These are phyloP conservation scores for Astropecten irregularis DNA, from an alignment of 53 echinoderm and acorn worm species.

Conservation along the genomic window DNA sequence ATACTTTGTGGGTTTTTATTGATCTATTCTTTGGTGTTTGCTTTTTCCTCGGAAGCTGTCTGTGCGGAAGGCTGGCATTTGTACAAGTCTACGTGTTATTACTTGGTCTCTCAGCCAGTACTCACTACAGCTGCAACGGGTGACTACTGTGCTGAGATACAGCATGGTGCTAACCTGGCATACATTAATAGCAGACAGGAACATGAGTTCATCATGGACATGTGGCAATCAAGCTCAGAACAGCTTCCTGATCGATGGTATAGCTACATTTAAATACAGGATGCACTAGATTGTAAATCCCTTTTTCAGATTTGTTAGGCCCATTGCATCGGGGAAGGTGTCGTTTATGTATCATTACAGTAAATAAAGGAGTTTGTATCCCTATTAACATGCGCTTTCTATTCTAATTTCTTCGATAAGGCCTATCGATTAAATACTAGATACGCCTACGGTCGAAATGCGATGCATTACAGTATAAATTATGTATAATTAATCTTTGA, in stretches of 20 bases:
- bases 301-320: too few species aligned
- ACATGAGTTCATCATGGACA: neutral
- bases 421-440: too few species aligned
- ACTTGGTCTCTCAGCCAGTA: neutral
- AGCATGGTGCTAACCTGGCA: conserved; percentile 10
- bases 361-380: too few species aligned
- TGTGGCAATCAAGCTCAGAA: neutral
- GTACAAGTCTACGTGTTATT: neutral
- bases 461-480: too few species aligned
- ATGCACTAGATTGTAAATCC: too few species aligned
- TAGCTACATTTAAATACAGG: too few species aligned
- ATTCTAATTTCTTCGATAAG: too few species aligned
- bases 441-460: too few species aligned
- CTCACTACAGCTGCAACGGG: neutral
- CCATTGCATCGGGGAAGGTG: too few species aligned
- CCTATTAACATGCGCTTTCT: too few species aligned
- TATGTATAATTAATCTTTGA: too few species aligned
- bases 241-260: conserved; percentile 10
- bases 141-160: neutral
- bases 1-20: neutral
- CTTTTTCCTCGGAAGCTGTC: neutral
- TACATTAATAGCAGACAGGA: neutral
- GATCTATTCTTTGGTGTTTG: neutral
- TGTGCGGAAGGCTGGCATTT: conserved; percentile 19
- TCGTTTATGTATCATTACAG: too few species aligned